Conservation (phyloP, 2,888 invertebrate genomes). For the Melanchra persicariae region DNA sequence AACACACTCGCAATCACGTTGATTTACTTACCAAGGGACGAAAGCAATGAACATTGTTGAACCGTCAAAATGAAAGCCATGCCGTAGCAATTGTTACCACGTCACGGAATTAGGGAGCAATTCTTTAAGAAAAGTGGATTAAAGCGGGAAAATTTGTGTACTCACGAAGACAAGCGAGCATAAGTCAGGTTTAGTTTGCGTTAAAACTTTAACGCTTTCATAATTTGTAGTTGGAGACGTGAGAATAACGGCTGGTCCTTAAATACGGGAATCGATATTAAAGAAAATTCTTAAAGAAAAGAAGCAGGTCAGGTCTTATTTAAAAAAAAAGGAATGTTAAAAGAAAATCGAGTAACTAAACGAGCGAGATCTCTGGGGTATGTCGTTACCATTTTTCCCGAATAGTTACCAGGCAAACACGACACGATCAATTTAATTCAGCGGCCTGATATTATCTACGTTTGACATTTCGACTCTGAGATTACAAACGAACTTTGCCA, state of each 20-base stretch:
- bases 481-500: conserved; percentile 65
- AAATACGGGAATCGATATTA: not conserved
- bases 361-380: conserved; percentile 23
- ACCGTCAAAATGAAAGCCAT: conserved; percentile 29
- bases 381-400: conserved; percentile 20
- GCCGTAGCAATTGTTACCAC: conserved; percentile 35
- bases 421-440: conserved; percentile 47
- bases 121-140: conserved; percentile 29
- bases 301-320: not conserved
- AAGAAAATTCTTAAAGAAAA: not conserved
- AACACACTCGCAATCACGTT: conserved; percentile 7
- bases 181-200: conserved; percentile 4
- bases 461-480: conserved; percentile 65
- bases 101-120: conserved; percentile 33
- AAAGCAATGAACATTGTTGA: conserved; percentile 32
- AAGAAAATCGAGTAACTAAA: not conserved
- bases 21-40: conserved; percentile 21
- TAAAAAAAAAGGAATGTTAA: too few species aligned
- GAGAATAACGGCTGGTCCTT: not conserved
- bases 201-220: conserved; percentile 23
- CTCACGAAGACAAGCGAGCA: conserved; percentile 27
- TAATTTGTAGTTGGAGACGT: not conserved
- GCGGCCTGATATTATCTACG: conserved; percentile 56
- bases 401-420: conserved; percentile 32
- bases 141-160: conserved; percentile 25